Evolutionary conservation across 1,140 invertebrate genomes (phyloP).

Genomic region (Ephestia elutella): DNA sequence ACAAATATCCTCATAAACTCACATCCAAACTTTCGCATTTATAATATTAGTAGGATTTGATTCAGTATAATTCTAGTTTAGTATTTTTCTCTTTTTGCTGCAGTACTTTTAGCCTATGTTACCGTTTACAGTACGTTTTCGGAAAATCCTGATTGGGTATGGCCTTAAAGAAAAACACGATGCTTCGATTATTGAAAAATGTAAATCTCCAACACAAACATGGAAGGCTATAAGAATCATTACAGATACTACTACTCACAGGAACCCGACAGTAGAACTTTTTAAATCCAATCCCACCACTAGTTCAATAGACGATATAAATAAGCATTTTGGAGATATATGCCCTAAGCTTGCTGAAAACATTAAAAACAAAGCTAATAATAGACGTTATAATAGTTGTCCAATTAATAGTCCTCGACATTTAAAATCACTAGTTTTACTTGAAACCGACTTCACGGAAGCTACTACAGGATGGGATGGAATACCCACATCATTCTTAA

Average conservation of each 20-base stretch:
- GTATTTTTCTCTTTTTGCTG: no score
- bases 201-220: conserved; percentile 11
- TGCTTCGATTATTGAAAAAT: conserved; percentile 10
- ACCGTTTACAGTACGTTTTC: no score
- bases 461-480: conserved; percentile 16
- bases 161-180: conserved; percentile 16
- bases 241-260: no score
- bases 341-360: conserved; percentile 15
- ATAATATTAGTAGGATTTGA: no score
- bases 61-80: no score
- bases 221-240: conserved; percentile 12
- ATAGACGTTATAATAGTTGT: background rate
- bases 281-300: background rate
- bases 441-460: conserved; percentile 2
- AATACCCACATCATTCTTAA: conserved; percentile 9
- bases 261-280: background rate
- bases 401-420: background rate
- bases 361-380: background rate
- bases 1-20: no score
- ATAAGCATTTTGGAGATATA: conserved; percentile 17
- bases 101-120: no score
- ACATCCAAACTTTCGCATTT: no score
- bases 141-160: no score
- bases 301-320: background rate
- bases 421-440: conserved; percentile 6